These are phyloP conservation scores for Hippasteria phrygiana DNA, from an alignment of 53 echinoderm and acorn worm genomes.

Conservation along the genomic window DNA sequence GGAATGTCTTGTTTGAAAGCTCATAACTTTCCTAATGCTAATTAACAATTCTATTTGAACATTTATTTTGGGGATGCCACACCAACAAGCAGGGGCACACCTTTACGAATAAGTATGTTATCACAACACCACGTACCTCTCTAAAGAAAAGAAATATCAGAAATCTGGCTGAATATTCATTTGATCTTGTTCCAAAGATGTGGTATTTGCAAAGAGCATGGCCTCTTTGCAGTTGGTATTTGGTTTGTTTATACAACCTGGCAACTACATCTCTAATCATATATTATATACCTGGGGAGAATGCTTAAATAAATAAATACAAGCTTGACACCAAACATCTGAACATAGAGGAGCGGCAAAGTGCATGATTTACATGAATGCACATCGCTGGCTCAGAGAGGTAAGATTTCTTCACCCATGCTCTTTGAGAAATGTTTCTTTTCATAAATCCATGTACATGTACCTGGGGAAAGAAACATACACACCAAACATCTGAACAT, in stretches of 20 bases:
- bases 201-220: conserved; percentile 29
- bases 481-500: too few relatives aligned
- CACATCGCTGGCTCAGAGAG: not conserved
- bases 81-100: too few relatives aligned
- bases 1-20: too few relatives aligned
- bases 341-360: not conserved
- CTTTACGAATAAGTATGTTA: too few relatives aligned
- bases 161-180: not conserved
- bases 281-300: not conserved
- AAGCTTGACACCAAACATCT: not conserved
- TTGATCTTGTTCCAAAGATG: conserved; percentile 20
- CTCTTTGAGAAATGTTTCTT: too few relatives aligned
- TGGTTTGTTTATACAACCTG: conserved; percentile 28
- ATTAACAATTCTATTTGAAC: too few relatives aligned
- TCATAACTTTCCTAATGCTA: too few relatives aligned
- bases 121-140: too few relatives aligned
- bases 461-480: too few relatives aligned
- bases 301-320: not conserved
- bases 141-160: not conserved
- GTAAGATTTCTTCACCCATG: too few relatives aligned
- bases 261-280: conserved; percentile 33
- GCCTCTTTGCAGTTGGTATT: conserved; percentile 14
- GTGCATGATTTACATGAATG: conserved; percentile 10
- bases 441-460: too few relatives aligned
- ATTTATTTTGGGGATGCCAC: too few relatives aligned